Percentiles rank a stretch among this genome's conserved stretches.
Evolutionary conservation across 2,888 invertebrate genomes (phyloP).

Genomic region (Leucophora obtusa): DNA sequence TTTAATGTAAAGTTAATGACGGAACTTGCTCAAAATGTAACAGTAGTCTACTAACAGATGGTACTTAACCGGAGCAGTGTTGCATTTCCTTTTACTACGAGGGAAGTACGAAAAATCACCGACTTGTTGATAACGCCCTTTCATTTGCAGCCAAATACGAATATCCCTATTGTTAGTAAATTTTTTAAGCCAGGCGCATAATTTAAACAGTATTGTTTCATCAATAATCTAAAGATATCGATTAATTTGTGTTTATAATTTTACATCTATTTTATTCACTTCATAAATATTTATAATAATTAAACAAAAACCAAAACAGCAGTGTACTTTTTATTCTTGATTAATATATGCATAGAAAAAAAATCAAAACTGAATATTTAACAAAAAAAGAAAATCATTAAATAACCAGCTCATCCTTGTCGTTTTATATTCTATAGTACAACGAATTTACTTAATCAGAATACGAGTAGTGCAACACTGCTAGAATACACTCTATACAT

Average conservation of each 20-base stretch:
- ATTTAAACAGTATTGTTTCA: neutral
- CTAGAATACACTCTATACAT: neutral
- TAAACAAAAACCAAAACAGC: neutral
- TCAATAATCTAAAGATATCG: conserved; percentile 2
- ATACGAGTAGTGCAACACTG: neutral
- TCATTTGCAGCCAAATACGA: no score
- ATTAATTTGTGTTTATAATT: conserved; percentile 3
- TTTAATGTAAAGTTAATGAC: no score
- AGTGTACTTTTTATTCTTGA: conserved; percentile 29
- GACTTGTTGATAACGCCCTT: no score
- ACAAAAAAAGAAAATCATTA: conserved; percentile 14
- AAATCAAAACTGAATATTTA: conserved; percentile 25
- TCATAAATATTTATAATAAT: conserved; percentile 45
- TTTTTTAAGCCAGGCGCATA: neutral
- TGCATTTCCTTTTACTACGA: no score
- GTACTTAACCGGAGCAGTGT: no score
- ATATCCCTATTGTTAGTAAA: no score
- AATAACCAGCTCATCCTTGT: conserved; percentile 27
- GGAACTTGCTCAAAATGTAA: no score
- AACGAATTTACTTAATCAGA: neutral
- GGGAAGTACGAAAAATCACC: no score
- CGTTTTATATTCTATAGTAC: conserved; percentile 1
- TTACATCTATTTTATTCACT: neutral
- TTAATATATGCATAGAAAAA: conserved; percentile 36
- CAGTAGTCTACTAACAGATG: no score